A percentile compares a stretch with the other conserved stretches of the same genome.
Conservation (phyloP, 2,888 invertebrate species). For the Morpho helenor region DNA sequence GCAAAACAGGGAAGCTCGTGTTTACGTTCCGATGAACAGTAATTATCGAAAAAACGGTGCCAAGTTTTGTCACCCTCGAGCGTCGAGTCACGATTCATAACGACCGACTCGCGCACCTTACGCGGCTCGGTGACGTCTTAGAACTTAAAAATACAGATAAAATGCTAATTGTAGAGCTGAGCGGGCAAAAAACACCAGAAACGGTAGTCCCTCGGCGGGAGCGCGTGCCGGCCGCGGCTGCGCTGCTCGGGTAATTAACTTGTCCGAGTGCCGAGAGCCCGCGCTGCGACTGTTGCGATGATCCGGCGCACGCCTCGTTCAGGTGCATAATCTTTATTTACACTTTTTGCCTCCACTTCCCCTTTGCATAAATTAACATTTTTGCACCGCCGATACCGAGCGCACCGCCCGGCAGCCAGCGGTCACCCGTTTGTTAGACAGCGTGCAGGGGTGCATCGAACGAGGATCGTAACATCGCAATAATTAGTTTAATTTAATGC, state of each 20-base stretch:
- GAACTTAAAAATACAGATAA: constrained; percentile 21
- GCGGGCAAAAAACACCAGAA: constrained; percentile 36
- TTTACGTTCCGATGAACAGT: constrained; percentile 63
- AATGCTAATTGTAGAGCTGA: constrained; percentile 43
- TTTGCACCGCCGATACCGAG: constrained; percentile 36
- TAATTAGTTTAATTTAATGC: too few species aligned
- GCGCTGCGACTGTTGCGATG: constrained; percentile 49
- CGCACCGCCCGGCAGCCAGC: not conserved
- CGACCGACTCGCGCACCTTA: constrained; percentile 38
- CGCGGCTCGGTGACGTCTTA: not conserved
- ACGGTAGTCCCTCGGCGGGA: constrained; percentile 39
- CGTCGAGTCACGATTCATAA: constrained; percentile 61
- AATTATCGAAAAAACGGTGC: constrained; percentile 50
- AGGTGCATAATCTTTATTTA: constrained; percentile 76
- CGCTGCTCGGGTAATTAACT: constrained; percentile 59
- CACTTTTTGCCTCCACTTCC: constrained; percentile 65
- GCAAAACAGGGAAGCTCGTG: constrained; percentile 58
- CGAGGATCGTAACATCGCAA: too few species aligned
- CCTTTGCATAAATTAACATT: constrained; percentile 76
- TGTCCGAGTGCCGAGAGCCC: constrained; percentile 52
- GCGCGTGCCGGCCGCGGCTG: constrained; percentile 31
- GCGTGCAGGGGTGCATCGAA: too few species aligned
- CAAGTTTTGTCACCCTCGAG: constrained; percentile 30
- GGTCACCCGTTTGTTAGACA: too few species aligned
- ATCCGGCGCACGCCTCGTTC: constrained; percentile 57